Percentiles rank a stretch among this genome's conserved stretches.
Evolutionary conservation across 2,797 vertebrate species (phyloP).

Genomic region (Prunella strophiata): DNA sequence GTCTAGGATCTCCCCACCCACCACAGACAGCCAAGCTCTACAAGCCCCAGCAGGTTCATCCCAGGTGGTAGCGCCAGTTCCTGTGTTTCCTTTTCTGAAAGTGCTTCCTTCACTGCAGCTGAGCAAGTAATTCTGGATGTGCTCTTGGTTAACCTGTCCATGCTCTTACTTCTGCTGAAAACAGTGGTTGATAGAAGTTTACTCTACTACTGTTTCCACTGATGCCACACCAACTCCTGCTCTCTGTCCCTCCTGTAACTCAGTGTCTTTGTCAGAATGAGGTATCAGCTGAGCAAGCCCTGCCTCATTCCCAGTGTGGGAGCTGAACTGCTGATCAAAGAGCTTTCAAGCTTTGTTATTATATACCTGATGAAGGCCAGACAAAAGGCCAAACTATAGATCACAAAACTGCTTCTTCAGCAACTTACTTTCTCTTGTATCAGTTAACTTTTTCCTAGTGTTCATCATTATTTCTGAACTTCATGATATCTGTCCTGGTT

Average conservation of each 20-base stretch:
- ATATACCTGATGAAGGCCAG: neutral
- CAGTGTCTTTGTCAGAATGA: conserved; percentile 6
- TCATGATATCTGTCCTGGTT: neutral
- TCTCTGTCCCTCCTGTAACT: neutral
- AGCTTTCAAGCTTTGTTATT: neutral
- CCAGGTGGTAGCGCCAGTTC: conserved; percentile 24
- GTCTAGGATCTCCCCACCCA: conserved; percentile 11
- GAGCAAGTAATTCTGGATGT: conserved; percentile 43
- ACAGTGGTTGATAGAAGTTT: neutral
- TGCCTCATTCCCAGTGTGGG: neutral
- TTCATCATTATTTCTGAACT: neutral
- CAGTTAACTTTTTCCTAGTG: neutral
- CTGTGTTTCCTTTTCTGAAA: conserved; percentile 40
- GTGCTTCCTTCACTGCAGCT: conserved; percentile 27
- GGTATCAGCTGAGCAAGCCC: conserved; percentile 18
- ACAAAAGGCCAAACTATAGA: neutral
- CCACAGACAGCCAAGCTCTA: neutral
- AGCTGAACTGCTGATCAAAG: conserved; percentile 34
- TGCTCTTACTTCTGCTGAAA: conserved; percentile 32
- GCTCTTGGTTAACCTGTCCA: conserved; percentile 49
- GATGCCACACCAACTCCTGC: neutral
- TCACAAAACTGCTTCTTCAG: neutral
- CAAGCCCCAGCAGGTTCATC: conserved; percentile 48
- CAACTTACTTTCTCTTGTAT: neutral
- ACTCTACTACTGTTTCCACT: neutral